Evolutionary conservation across 2,113 vertebrate genomes (phyloP), one percentile per base, ranked within the genome.

Genomic region (Mixornis gularis): DNA sequence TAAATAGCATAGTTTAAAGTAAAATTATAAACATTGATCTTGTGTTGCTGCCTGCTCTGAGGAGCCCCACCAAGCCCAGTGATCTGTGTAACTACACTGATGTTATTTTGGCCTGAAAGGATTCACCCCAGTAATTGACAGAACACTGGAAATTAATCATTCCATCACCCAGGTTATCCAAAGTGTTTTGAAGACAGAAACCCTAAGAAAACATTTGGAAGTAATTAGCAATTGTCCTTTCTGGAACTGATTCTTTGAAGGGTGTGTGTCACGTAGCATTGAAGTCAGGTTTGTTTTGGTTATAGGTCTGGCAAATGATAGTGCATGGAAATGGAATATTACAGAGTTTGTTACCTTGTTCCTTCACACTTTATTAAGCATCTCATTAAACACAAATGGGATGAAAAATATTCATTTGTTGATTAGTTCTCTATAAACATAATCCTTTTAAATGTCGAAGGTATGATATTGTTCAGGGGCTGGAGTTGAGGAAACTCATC

Each of bases 231-330:
- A 10, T 52, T 95, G 40, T 91, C 62, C 48, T 81, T 87, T 93
- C 73, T 92, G 73, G 87, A 94, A 86, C 32, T 34, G 29, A 51
- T 90, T 71, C 68, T 90, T 72, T 49, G 79, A 80, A 79, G 85
- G 85, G 70, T 17, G 32, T 89, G 65, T 81, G 41, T 71, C 77
- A 73, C 36, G 64, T 70, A 94, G 81, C 29, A 43, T 3, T 90
- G 52, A 89, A 94, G 20, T 87, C 53, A 83, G 48, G 60, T 69
- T 95, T 87, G n/a, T 93, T 95, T 79, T 69, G 38, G 70, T 93
- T 27, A 17, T 32, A 59, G 13, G 8, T 56, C 52, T 91, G 72
- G 49, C 41, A 93, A 80, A 48, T 3, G 26, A 63, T 29, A 65
- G 9, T 32, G 9, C 7, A 6, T 22, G 16, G 53, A 80, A 73